Percentiles rank a stretch among this genome's conserved stretches.
Conservation (phyloP, 2,113 vertebrate genomes). For the Thomomys bottae region DNA sequence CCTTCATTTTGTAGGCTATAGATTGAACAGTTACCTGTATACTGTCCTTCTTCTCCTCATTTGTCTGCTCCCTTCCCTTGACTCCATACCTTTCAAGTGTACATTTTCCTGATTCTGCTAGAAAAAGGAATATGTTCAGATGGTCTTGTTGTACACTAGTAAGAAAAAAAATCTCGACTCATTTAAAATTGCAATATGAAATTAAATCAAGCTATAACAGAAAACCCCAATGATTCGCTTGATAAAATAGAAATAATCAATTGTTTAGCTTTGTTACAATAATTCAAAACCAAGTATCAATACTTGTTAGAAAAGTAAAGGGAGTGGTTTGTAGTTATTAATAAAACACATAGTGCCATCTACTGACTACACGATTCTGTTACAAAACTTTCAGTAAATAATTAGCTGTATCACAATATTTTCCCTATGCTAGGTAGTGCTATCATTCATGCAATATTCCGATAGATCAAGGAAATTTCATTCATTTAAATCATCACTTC, state of each 20-base stretch:
- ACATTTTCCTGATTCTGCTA: too few relatives aligned
- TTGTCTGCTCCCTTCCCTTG: too few relatives aligned
- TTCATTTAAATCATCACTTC: constrained; percentile 11
- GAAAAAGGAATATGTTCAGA: too few relatives aligned
- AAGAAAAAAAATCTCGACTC: background rate
- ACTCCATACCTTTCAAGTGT: too few relatives aligned
- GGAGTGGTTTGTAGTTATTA: constrained; percentile 56
- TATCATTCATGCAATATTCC: background rate
- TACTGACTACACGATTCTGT: constrained; percentile 57
- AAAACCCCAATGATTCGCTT: background rate
- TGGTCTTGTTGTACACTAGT: too few relatives aligned
- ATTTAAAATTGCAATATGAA: background rate
- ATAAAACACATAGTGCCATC: constrained; percentile 76
- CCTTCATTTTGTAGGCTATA: too few relatives aligned
- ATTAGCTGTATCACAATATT: background rate
- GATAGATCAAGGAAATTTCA: background rate
- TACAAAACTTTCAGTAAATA: background rate
- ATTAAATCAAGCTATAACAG: background rate
- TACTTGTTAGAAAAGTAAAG: background rate
- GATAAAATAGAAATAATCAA: background rate
- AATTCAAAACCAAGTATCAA: background rate
- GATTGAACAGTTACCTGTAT: too few relatives aligned
- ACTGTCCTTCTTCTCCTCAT: too few relatives aligned
- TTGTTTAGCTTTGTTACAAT: constrained; percentile 27
- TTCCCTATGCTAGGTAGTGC: background rate